Evolutionary conservation across 2,888 invertebrate species (phyloP), one percentile per base, ranked within the genome.

Genomic region (Andrena camellia): DNA sequence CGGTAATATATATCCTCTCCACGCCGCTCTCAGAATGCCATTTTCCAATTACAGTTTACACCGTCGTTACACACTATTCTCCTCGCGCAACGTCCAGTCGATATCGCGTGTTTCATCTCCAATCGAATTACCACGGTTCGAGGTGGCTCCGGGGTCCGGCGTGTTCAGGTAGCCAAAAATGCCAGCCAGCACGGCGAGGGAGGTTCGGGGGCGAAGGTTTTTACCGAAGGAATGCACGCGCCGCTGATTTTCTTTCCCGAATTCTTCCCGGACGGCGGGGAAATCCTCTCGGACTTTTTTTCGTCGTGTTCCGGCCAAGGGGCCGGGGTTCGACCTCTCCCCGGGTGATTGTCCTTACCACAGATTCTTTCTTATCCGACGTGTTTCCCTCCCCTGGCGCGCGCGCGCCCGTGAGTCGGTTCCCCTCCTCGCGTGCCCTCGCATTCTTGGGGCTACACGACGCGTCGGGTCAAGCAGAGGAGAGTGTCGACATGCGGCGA

Each of bases 331-430:
- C 83, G 83, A 83, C 78, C 83, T 75, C 72, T 78, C 67, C 33
- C 62, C 50, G 85, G 84, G 84, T 81, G 85, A 84, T 81, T 84
- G 84, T 84, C 84, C 84, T 84, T 77, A 63, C 66, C 67, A 71
- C 54, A 74, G 84, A 84, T 85, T 83, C 84, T 85, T 84, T 84
- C 84, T 85, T 80, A 83, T 83, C 83, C 83, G 67, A 54, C 69
- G 67, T 82, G 79, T 79, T 78, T 17, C 50, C 35, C 64, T 59
- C 54, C 60, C 57, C 31, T 33, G 8, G 8, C 42, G 29, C 62
- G 10, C 50, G 31, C n/a, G 13, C n/a, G 2, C 4, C n/a, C 23
- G 8, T 5, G 7, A 7, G 10, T n/a, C 26, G 17, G 1, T 54
- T 17, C 23, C 8, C 48, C 17, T 1, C 42, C 23, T 23, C 20